These are phyloP conservation scores for Boulengeromyrus knoepffleri DNA, from an alignment of 2,113 vertebrate species.

Conservation along the genomic window DNA sequence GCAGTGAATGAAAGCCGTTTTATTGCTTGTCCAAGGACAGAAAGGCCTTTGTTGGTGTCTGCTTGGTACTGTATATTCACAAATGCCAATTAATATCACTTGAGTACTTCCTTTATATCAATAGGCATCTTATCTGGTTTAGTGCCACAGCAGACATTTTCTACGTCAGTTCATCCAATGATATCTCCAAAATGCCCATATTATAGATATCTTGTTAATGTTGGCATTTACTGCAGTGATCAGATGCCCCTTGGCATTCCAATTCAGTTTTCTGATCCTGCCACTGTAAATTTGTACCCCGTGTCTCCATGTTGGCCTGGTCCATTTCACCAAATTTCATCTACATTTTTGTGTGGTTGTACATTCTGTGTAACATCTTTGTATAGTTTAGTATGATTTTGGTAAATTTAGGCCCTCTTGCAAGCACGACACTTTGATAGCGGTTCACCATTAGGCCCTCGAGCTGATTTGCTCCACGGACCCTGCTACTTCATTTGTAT, in stretches of 20 bases:
- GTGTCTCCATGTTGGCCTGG: background rate
- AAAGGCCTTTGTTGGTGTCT: background rate
- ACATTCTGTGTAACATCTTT: background rate
- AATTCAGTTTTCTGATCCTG: background rate
- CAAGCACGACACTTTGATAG: background rate
- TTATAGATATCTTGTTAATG: background rate
- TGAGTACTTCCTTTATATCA: background rate
- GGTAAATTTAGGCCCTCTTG: background rate
- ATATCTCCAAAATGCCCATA: background rate
- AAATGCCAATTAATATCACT: constrained; percentile 2
- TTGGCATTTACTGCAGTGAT: background rate
- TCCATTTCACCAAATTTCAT: background rate
- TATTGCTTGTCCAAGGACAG: background rate
- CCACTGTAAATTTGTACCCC: background rate
- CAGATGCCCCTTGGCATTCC: background rate
- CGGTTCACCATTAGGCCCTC: background rate
- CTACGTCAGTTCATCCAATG: background rate
- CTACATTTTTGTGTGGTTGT: background rate
- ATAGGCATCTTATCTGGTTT: background rate
- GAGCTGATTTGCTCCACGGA: background rate
- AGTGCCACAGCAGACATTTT: background rate
- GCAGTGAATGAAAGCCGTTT: background rate
- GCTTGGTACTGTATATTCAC: background rate
- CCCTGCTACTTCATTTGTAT: background rate
- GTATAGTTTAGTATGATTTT: background rate